phyloP scores from a whole-genome alignment of 2,888 invertebrate genomes.

The Erannis defoliaria region DNA sequence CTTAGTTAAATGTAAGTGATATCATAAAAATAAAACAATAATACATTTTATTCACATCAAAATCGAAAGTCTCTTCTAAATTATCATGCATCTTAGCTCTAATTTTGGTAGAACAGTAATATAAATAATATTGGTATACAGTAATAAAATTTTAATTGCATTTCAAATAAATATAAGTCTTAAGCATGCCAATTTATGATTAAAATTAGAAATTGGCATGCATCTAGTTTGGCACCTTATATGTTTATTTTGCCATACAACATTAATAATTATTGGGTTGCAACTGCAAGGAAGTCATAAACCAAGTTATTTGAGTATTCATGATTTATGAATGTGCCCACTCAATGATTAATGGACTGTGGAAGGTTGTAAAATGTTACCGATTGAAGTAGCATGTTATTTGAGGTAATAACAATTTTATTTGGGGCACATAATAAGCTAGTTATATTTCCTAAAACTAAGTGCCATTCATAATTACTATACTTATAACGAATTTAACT shows the following conservation, averaged over 20 bases:
- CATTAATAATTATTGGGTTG: neutral
- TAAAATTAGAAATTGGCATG: neutral
- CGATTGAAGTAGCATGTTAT: neutral
- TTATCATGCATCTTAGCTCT: neutral
- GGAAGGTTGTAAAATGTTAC: neutral
- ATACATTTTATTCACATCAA: neutral
- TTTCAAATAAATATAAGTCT: neutral
- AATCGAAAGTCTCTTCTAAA: conserved; percentile 8
- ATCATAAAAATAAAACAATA: too few relatives aligned
- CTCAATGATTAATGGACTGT: conserved; percentile 3
- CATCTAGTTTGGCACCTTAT: neutral
- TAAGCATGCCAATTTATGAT: neutral
- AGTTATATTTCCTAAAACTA: too few relatives aligned
- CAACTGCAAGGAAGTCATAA: neutral
- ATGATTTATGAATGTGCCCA: conserved; percentile 1
- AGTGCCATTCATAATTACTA: too few relatives aligned
- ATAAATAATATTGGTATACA: neutral
- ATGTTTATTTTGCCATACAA: neutral
- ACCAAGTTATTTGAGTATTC: too few relatives aligned
- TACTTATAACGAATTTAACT: too few relatives aligned
- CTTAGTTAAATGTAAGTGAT: too few relatives aligned
- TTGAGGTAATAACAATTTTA: neutral
- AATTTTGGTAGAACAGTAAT: neutral
- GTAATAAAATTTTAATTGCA: conserved; percentile 6
- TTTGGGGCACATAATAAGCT: too few relatives aligned